Evolutionary conservation across 2,113 vertebrate genomes (phyloP), one percentile per base, ranked within the genome.

Genomic region (Apteryx owenii): DNA sequence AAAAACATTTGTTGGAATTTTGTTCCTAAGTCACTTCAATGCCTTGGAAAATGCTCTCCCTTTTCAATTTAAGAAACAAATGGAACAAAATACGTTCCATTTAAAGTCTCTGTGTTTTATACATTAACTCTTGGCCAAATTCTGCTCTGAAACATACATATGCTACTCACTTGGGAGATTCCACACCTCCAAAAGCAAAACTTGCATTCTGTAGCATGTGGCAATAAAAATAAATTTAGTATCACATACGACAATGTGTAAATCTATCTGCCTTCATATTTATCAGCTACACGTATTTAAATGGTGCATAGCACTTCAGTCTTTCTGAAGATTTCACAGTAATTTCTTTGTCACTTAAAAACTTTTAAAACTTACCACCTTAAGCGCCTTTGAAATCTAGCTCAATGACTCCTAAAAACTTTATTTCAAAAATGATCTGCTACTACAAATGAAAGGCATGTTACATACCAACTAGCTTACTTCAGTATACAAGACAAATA

Each of bases 401-500:
- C n/a, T 69, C 77, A 53, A 0, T 50, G 58, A 76, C 36, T 82
- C 31, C 33, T 73, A 76, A 26, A 71, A 93, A 91, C 42, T 53
- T 76, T 1, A 79, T 69, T 72, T 31, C 4, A 76, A 81, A 91
- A 48, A 53, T 13, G 0, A 44, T 61, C 72, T 89, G 9, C 38
- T 48, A 29, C 42, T 75, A n/a, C 28, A 93, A 38, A 31, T 9
- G 12, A n/a, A 86, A 88, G 61, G 20, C 58, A 50, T 0, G 0
- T 18, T 68, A 68, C 44, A 7, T 53, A 42, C 15, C 56, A 85
- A 51, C 10, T 10, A 8, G 33, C 29, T 38, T 50, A 1, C 9
- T 13, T n/a, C 66, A 85, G 20, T 18, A 46, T 8, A 12, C 54
- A 36, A 1, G 4, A 33, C 0, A 0, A 82, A 5, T 53, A 46